phyloP scores from a whole-genome alignment of 2,888 invertebrate species.

The Chydorus sphaericus region DNA sequence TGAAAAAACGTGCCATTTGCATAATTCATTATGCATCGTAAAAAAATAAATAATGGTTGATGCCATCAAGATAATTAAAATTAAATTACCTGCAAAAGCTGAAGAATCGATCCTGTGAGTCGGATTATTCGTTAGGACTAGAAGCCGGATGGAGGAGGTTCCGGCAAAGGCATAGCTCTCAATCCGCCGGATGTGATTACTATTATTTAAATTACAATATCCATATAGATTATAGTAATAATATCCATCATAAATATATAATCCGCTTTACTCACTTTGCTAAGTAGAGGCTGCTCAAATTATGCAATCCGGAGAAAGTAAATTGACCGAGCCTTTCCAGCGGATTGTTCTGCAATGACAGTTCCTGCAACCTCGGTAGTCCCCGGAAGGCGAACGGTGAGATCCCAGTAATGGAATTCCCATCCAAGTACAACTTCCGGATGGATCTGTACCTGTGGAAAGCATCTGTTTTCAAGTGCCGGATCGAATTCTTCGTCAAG shows the following conservation, averaged over 20 bases:
- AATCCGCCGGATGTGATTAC: conserved; percentile 32
- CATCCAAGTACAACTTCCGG: conserved; percentile 67
- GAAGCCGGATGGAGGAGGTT: conserved; percentile 63
- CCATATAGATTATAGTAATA: too few relatives aligned
- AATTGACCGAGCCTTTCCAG: conserved; percentile 63
- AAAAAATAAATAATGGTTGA: not conserved
- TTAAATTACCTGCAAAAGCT: conserved; percentile 52
- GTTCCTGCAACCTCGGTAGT: conserved; percentile 47
- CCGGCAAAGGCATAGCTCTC: conserved; percentile 66
- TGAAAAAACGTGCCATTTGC: too few relatives aligned
- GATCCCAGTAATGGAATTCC: conserved; percentile 70
- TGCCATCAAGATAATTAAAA: not conserved
- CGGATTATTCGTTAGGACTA: conserved; percentile 72
- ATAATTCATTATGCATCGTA: not conserved
- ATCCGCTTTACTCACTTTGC: too few relatives aligned
- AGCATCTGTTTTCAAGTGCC: conserved; percentile 63
- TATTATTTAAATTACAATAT: too few relatives aligned
- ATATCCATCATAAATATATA: too few relatives aligned
- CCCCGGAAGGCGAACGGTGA: conserved; percentile 71
- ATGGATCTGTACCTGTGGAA: conserved; percentile 65
- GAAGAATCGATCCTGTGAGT: conserved; percentile 59
- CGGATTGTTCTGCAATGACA: conserved; percentile 74
- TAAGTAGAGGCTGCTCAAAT: conserved; percentile 43
- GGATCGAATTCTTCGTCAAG: conserved; percentile 69
- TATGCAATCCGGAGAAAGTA: conserved; percentile 69